Evolutionary conservation across 2,797 vertebrate species (phyloP).

Genomic region (Peromyscus aztecus): DNA sequence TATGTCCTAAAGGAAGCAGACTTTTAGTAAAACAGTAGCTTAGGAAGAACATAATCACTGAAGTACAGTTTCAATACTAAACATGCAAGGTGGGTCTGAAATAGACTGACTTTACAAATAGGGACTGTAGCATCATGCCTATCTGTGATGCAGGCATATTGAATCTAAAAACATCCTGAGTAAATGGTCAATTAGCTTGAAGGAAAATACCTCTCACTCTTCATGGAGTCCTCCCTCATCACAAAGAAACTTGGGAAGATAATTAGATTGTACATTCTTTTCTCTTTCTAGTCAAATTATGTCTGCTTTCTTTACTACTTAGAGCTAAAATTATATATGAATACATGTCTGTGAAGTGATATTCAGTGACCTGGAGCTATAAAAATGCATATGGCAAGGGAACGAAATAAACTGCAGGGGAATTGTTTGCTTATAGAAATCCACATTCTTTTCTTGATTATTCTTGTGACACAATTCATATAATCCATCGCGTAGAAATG

Average conservation of each 20-base stretch:
- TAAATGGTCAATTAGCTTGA: background rate
- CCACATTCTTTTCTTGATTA: background rate
- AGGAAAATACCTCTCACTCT: background rate
- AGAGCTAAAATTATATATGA: slow-evolving; percentile 15
- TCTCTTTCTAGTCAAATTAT: slow-evolving; percentile 50
- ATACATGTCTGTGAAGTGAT: background rate
- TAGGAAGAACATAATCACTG: background rate
- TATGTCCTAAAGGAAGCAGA: background rate
- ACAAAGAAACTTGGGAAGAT: slow-evolving; percentile 13
- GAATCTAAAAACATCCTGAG: slow-evolving; percentile 3
- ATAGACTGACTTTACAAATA: background rate
- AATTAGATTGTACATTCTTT: background rate
- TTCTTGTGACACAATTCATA: background rate
- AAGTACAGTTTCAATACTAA: background rate
- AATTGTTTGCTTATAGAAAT: slow-evolving; percentile 1
- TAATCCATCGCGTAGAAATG: slow-evolving; percentile 23
- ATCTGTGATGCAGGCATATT: background rate
- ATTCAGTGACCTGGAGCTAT: background rate
- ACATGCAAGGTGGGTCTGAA: background rate
- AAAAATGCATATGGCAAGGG: background rate
- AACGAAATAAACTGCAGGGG: background rate
- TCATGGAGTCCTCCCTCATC: background rate
- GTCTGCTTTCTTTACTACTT: slow-evolving; percentile 60
- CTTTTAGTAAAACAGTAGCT: background rate
- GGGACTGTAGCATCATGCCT: no score